A percentile compares a stretch with the other conserved stretches of the same genome.
phyloP scores from a whole-genome alignment of 2,888 invertebrate species.

The Acronicta psi region DNA sequence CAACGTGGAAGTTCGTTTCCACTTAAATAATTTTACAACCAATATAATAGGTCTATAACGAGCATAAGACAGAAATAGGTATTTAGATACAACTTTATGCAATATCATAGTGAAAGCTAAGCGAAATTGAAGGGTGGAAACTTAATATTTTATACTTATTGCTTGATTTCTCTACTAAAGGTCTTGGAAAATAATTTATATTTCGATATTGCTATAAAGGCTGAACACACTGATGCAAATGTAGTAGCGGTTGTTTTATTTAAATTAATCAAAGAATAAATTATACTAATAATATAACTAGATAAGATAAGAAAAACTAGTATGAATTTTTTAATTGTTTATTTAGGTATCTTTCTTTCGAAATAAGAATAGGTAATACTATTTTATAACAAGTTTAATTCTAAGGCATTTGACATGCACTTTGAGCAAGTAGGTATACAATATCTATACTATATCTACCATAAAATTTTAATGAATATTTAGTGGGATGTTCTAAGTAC shows the following conservation, averaged over 20 bases:
- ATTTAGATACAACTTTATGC: conserved; percentile 74
- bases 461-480: not conserved
- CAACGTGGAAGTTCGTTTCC: conserved; percentile 20
- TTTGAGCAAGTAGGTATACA: not conserved
- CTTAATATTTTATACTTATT: conserved; percentile 76
- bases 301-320: too few relatives aligned
- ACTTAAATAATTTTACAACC: conserved; percentile 30
- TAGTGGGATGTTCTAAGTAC: too few relatives aligned
- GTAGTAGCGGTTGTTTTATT: conserved; percentile 4
- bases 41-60: conserved; percentile 20
- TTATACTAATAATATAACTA: too few relatives aligned
- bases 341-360: too few relatives aligned
- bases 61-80: conserved; percentile 62
- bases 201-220: conserved; percentile 58
- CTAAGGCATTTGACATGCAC: too few relatives aligned
- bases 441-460: too few relatives aligned
- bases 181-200: conserved; percentile 72
- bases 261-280: not conserved
- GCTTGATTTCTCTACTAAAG: conserved; percentile 76
- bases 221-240: conserved; percentile 42
- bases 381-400: too few relatives aligned
- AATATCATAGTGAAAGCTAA: conserved; percentile 79
- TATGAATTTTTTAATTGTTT: too few relatives aligned
- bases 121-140: conserved; percentile 77
- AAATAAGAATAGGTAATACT: too few relatives aligned